Conservation (phyloP, 1,140 invertebrate genomes). For the Gryon sp. region DNA sequence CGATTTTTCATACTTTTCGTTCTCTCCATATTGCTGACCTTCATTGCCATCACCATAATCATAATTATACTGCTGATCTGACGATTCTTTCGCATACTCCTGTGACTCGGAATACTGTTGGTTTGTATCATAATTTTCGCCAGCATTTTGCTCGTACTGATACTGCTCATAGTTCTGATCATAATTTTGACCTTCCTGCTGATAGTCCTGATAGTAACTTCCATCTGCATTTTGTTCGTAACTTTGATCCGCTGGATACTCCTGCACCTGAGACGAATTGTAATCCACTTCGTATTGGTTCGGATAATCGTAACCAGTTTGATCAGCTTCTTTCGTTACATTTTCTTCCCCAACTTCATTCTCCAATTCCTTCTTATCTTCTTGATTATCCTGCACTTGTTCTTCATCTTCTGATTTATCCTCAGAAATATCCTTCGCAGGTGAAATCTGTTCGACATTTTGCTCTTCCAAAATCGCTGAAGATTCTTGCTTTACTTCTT, state of each 20-base stretch:
- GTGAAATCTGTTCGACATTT: too few species aligned
- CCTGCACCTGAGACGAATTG: too few species aligned
- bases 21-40: conserved; percentile 48
- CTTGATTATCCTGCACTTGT: not conserved
- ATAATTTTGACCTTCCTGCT: conserved; percentile 28
- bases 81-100: conserved; percentile 7
- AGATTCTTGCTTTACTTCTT: too few species aligned
- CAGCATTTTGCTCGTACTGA: conserved; percentile 42
- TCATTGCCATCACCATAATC: conserved; percentile 45
- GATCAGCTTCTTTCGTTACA: not conserved
- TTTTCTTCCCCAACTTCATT: not conserved
- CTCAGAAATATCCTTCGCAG: not conserved
- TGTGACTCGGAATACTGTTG: not conserved
- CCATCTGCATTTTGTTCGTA: conserved; percentile 25
- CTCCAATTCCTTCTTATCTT: not conserved
- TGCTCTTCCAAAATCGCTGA: too few species aligned
- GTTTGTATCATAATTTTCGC: conserved; percentile 14
- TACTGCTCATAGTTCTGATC: conserved; percentile 37
- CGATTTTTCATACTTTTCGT: conserved; percentile 45
- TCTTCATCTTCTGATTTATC: not conserved
- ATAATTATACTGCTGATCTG: conserved; percentile 41
- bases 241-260: conserved; percentile 39
- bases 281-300: too few species aligned
- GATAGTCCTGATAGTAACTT: conserved; percentile 20
- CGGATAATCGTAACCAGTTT: too few species aligned